These are phyloP conservation scores for Perca schrenkii DNA, from an alignment of 2,113 vertebrate species.

Conservation along the genomic window DNA sequence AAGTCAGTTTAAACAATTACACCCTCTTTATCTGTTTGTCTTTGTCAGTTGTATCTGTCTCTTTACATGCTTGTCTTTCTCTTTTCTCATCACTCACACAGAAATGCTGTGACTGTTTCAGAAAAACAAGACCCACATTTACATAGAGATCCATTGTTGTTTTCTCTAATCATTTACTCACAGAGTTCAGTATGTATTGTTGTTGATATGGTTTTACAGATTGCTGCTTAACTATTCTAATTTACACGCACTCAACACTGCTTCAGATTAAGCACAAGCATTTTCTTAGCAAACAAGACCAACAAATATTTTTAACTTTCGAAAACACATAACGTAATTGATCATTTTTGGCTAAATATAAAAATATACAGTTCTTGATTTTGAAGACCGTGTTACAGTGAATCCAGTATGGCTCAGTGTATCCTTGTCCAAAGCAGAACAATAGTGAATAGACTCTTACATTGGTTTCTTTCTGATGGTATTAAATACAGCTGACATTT, in stretches of 20 bases:
- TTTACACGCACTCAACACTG: background rate
- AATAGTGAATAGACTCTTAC: constrained; percentile 36
- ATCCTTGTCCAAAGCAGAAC: constrained; percentile 3
- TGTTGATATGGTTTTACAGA: background rate
- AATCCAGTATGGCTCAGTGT: background rate
- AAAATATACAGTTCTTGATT: background rate
- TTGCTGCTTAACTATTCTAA: background rate
- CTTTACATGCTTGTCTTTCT: background rate
- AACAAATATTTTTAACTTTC: background rate
- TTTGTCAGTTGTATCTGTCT: background rate
- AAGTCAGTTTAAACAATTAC: constrained; percentile 72
- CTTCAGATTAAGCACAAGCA: background rate
- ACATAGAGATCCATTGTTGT: background rate
- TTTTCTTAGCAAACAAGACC: background rate
- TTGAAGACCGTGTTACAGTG: background rate
- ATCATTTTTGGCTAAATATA: background rate
- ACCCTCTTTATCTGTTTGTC: background rate
- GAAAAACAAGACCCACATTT: background rate
- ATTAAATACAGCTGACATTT: constrained; percentile 74
- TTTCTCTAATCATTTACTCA: background rate
- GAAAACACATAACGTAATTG: background rate
- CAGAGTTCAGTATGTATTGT: background rate
- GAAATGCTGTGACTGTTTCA: background rate
- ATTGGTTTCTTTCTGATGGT: constrained; percentile 49
- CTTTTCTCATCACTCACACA: background rate